A percentile compares a stretch with the other conserved stretches of the same genome.
Evolutionary conservation across 2,113 vertebrate genomes (phyloP).

Genomic region (Speoplatyrhinus poulsoni): DNA sequence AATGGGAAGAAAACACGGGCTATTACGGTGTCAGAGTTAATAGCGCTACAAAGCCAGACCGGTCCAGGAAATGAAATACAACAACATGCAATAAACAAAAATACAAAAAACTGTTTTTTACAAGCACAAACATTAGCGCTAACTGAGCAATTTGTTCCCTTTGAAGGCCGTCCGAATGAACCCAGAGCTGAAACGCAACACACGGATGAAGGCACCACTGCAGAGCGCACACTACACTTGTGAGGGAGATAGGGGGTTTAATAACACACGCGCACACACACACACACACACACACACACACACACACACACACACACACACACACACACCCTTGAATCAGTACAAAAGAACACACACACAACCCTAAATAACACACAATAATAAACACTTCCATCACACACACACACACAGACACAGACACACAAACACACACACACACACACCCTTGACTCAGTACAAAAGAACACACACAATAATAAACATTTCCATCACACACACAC

Average conservation of each 20-base stretch:
- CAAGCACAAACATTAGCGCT: slow-evolving; percentile 10
- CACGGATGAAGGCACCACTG: slow-evolving; percentile 19
- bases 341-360: not conserved
- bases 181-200: slow-evolving; percentile 1
- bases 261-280: not conserved
- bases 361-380: not conserved
- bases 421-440: slow-evolving; percentile 3
- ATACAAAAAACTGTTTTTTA: too few species aligned
- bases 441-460: not conserved
- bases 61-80: not conserved
- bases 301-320: not conserved
- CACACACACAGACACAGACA: too few species aligned
- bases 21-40: not conserved
- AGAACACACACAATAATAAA: too few species aligned
- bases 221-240: slow-evolving; percentile 7
- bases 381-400: not conserved
- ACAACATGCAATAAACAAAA: too few species aligned
- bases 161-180: too few species aligned
- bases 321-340: not conserved
- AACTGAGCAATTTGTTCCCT: too few species aligned
- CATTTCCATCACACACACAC: slow-evolving; percentile 9
- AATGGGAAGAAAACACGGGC: not conserved
- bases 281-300: not conserved
- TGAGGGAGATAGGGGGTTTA: not conserved
- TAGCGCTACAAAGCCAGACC: not conserved